Percentiles rank a stretch among this genome's conserved stretches.
phyloP scores from a whole-genome alignment of 2,797 vertebrate species.

The Eptatretus atami region DNA sequence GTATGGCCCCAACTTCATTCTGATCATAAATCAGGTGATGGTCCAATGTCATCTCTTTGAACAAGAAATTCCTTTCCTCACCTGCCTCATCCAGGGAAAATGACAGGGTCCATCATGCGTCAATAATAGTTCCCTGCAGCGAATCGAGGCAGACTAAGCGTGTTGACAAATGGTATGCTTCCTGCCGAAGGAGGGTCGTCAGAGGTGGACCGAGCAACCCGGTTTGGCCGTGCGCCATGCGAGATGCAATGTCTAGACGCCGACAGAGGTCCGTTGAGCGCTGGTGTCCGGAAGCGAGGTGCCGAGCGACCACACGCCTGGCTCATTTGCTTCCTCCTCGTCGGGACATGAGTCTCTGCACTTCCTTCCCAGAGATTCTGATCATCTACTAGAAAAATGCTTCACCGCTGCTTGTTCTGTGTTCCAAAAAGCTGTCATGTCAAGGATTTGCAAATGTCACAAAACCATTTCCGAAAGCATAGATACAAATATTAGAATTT shows the following conservation, averaged over 20 bases:
- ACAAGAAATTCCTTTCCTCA: too few relatives aligned
- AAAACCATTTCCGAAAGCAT: not conserved
- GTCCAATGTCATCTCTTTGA: too few relatives aligned
- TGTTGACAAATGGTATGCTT: constrained; percentile 14
- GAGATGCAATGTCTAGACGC: constrained; percentile 18
- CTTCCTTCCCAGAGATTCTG: constrained; percentile 17
- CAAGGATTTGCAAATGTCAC: not conserved
- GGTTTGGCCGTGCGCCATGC: constrained; percentile 19
- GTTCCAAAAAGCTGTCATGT: constrained; percentile 16
- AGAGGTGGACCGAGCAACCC: constrained; percentile 15
- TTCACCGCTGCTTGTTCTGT: constrained; percentile 17
- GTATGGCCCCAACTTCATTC: too few relatives aligned
- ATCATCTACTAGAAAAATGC: constrained; percentile 16
- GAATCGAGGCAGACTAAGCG: constrained; percentile 11
- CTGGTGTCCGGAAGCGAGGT: constrained; percentile 16
- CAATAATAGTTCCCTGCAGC: not conserved
- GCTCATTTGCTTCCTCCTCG: constrained; percentile 18
- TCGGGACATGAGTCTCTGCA: constrained; percentile 22
- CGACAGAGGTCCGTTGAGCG: constrained; percentile 18
- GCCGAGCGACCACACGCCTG: constrained; percentile 19
- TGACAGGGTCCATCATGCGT: not conserved
- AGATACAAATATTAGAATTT: not conserved
- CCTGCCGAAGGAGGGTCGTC: constrained; percentile 17
- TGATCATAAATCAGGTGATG: too few relatives aligned
- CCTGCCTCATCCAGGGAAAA: not conserved